These are phyloP conservation scores for Drosophila pruinosa DNA, from an alignment of 1,140 invertebrate species.

Conservation along the genomic window DNA sequence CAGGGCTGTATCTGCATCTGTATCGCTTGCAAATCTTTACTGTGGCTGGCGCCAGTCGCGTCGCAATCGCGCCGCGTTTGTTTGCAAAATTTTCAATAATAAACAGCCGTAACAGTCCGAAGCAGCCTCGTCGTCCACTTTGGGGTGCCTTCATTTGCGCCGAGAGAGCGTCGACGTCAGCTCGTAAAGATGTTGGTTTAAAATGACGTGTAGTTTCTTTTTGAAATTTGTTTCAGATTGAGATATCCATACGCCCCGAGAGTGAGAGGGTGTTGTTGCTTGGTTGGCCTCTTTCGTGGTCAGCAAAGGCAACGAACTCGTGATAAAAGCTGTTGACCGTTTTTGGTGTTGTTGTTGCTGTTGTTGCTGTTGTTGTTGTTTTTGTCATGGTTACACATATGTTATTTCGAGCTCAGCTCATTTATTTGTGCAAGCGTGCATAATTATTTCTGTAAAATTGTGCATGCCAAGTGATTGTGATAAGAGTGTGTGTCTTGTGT, in stretches of 20 bases:
- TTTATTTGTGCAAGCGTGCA: slow-evolving; percentile 73
- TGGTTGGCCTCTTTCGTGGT: slow-evolving; percentile 51
- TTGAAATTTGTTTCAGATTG: slow-evolving; percentile 56
- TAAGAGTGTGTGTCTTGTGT: slow-evolving; percentile 38
- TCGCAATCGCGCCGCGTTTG: slow-evolving; percentile 56
- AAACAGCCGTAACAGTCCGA: slow-evolving; percentile 53
- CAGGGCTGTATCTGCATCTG: slow-evolving; percentile 24
- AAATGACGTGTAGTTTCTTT: slow-evolving; percentile 28
- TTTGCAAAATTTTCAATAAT: slow-evolving; percentile 63
- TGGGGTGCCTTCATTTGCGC: slow-evolving; percentile 63
- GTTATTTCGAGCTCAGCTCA: slow-evolving; percentile 27
- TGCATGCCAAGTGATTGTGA: slow-evolving; percentile 67
- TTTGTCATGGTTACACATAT: too few species aligned
- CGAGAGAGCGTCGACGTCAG: slow-evolving; percentile 32
- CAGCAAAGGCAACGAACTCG: slow-evolving; percentile 62
- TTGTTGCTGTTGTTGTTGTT: slow-evolving; percentile 12
- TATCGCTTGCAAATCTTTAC: slow-evolving; percentile 45
- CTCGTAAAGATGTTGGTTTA: slow-evolving; percentile 19
- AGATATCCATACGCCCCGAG: slow-evolving; percentile 32
- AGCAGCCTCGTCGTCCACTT: slow-evolving; percentile 48
- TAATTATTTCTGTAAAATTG: slow-evolving; percentile 71
- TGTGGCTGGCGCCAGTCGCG: slow-evolving; percentile 39
- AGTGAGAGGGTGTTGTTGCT: slow-evolving; percentile 29
- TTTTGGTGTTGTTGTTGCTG: slow-evolving; percentile 32
- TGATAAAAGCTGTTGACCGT: slow-evolving; percentile 52